Conservation (phyloP, 2,113 vertebrate genomes). For the Menidia beryllina region DNA sequence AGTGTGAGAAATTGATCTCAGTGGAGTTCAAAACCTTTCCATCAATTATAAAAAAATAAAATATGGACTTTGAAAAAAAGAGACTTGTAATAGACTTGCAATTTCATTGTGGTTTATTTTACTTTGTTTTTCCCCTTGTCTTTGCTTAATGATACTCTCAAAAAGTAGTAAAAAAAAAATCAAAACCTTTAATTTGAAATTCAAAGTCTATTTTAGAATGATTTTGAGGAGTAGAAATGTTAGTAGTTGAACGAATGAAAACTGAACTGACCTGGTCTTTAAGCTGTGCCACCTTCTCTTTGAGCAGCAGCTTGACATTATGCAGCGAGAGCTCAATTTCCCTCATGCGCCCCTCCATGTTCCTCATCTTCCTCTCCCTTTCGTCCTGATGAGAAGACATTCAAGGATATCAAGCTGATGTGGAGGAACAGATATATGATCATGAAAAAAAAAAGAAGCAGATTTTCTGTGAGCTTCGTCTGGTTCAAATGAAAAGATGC, state of each 20-base stretch:
- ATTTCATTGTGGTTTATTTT: too few relatives aligned
- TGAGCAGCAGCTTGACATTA: conserved; percentile 92
- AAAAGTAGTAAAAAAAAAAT: too few relatives aligned
- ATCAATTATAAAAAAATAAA: too few relatives aligned
- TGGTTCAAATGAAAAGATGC: neutral
- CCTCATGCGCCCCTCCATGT: conserved; percentile 92
- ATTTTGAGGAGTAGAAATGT: too few relatives aligned
- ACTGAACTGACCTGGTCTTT: conserved; percentile 88
- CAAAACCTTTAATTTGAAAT: too few relatives aligned
- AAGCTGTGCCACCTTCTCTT: conserved; percentile 93
- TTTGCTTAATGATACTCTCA: too few relatives aligned
- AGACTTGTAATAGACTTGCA: too few relatives aligned
- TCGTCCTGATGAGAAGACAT: conserved; percentile 81
- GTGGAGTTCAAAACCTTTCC: too few relatives aligned
- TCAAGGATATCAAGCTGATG: conserved; percentile 3
- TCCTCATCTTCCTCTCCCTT: conserved; percentile 83
- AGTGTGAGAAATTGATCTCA: too few relatives aligned
- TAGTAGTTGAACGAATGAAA: neutral
- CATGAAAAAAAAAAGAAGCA: neutral
- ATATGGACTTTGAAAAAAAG: too few relatives aligned
- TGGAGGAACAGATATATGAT: neutral
- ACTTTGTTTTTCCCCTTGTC: too few relatives aligned
- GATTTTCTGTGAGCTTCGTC: neutral
- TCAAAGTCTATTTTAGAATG: too few relatives aligned
- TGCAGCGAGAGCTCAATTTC: conserved; percentile 92